Percentiles rank a stretch among this genome's conserved stretches.
phyloP scores from a whole-genome alignment of 2,113 vertebrate species.

The Sterrhoptilus dennistouni region DNA sequence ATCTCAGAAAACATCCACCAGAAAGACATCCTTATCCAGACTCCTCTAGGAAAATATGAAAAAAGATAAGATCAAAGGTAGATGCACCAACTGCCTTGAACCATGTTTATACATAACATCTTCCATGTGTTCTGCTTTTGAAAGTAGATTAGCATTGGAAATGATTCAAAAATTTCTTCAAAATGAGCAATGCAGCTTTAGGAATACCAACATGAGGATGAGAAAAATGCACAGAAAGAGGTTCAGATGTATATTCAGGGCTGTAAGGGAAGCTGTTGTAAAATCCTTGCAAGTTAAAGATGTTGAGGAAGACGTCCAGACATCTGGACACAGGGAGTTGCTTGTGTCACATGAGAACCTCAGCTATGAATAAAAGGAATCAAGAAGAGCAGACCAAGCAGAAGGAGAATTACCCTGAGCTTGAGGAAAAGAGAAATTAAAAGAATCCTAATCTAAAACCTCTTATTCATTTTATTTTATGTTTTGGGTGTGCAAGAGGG shows the following conservation, averaged over 20 bases:
- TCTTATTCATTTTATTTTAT: neutral
- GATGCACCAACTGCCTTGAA: neutral
- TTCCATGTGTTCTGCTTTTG: neutral
- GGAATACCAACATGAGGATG: neutral
- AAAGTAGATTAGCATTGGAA: constrained; percentile 17
- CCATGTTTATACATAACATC: constrained; percentile 8
- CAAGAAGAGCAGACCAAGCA: neutral
- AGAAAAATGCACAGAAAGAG: neutral
- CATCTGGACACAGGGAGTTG: neutral
- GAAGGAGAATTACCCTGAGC: neutral
- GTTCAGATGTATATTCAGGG: neutral
- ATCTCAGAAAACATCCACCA: neutral
- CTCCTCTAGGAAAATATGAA: neutral
- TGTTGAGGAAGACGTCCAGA: neutral
- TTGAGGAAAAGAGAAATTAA: neutral
- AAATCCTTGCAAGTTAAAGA: neutral
- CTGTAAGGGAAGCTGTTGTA: neutral
- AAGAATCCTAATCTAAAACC: neutral
- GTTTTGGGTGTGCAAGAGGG: neutral
- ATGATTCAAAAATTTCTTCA: neutral
- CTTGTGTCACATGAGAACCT: neutral
- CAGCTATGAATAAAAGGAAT: neutral
- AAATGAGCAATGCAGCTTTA: neutral
- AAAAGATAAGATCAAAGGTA: constrained; percentile 18
- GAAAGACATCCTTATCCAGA: neutral